Conservation (phyloP, 2,888 invertebrate genomes). For the Cosmia trapezina region DNA sequence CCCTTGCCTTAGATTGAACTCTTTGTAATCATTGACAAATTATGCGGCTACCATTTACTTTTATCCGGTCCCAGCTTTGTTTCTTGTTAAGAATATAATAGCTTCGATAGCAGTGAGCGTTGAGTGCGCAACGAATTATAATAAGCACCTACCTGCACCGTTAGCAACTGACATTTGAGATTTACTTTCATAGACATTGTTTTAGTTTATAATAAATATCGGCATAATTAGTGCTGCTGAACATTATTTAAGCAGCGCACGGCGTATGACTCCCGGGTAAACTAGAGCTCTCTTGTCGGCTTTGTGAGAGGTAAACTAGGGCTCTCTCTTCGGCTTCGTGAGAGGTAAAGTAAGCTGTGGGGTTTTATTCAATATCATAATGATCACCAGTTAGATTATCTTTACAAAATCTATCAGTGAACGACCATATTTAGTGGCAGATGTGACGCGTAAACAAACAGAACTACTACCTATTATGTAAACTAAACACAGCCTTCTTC, state of each 20-base stretch:
- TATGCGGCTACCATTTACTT: conserved; percentile 82
- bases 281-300: conserved; percentile 23
- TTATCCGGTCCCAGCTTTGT: conserved; percentile 73
- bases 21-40: conserved; percentile 87
- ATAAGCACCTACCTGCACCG: conserved; percentile 55
- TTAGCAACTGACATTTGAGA: conserved; percentile 57
- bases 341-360: conserved; percentile 8
- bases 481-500: conserved; percentile 41
- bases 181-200: conserved; percentile 60
- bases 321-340: conserved; percentile 30
- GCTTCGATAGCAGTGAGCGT: conserved; percentile 61
- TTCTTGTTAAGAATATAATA: conserved; percentile 70
- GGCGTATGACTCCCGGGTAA: conserved; percentile 26
- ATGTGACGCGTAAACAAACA: conserved; percentile 32
- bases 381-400: conserved; percentile 30
- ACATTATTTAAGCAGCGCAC: conserved; percentile 44
- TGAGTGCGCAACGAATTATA: conserved; percentile 62
- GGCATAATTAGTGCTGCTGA: conserved; percentile 48
- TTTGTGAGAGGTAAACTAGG: conserved; percentile 25
- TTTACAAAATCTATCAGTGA: conserved; percentile 19
- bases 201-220: conserved; percentile 58
- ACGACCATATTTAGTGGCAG: conserved; percentile 17
- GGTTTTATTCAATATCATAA: conserved; percentile 23
- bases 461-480: conserved; percentile 17
- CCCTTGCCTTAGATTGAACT: conserved; percentile 79